These are phyloP conservation scores for Drosophila orosa DNA, from an alignment of 1,140 invertebrate genomes.

Conservation along the genomic window DNA sequence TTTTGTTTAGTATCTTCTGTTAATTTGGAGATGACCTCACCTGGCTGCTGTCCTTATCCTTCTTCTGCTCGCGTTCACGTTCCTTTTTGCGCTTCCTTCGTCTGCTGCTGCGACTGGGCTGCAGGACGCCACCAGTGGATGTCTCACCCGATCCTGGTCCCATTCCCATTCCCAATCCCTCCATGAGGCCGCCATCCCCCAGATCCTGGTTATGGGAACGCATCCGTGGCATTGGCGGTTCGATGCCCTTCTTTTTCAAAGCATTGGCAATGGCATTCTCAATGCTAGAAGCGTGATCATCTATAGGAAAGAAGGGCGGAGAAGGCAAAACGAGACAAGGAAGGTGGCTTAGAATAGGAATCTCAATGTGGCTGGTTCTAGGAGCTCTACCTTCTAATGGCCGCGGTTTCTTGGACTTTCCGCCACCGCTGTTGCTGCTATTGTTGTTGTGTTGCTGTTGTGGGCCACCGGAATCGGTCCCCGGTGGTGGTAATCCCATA, in stretches of 20 bases:
- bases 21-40: constrained; percentile 14
- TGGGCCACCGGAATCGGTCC: neutral
- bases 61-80: constrained; percentile 80
- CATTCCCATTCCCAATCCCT: constrained; percentile 3
- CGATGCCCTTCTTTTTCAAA: constrained; percentile 86
- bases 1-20: neutral
- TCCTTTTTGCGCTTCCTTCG: constrained; percentile 84
- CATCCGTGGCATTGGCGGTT: constrained; percentile 83
- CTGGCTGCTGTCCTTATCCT: constrained; percentile 62
- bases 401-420: constrained; percentile 60
- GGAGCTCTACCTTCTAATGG: constrained; percentile 65
- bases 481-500: constrained; percentile 29
- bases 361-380: neutral
- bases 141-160: constrained; percentile 4
- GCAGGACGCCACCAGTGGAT: constrained; percentile 2
- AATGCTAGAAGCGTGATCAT: constrained; percentile 91
- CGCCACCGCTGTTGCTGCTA: neutral
- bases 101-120: constrained; percentile 78
- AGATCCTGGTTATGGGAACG: constrained; percentile 26
- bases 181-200: neutral
- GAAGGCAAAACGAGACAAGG: neutral
- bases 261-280: constrained; percentile 90
- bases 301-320: constrained; percentile 68
- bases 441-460: neutral
- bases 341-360: neutral